Conservation (phyloP, 2,888 invertebrate genomes). For the Sminthurides aquaticus region DNA sequence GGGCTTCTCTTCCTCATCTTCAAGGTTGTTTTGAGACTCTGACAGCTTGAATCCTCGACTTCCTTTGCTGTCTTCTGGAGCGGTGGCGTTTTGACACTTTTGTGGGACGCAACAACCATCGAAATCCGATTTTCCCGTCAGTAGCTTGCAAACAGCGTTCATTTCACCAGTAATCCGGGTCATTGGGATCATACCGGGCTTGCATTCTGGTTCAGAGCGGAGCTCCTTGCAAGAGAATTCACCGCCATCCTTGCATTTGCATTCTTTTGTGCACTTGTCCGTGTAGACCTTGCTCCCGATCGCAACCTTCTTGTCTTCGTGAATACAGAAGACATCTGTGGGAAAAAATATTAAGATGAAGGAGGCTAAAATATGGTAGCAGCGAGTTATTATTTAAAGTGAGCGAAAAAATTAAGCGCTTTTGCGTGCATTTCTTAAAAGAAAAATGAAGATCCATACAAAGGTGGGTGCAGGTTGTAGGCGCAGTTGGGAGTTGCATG, state of each 20-base stretch:
- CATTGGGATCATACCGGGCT: conserved; percentile 32
- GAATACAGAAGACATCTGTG: conserved; percentile 23
- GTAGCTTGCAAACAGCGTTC: conserved; percentile 37
- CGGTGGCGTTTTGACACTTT: conserved; percentile 36
- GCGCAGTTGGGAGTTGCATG: neutral
- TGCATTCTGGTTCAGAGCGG: conserved; percentile 25
- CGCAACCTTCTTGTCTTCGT: conserved; percentile 29
- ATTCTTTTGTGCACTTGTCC: conserved; percentile 32
- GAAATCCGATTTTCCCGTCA: conserved; percentile 36
- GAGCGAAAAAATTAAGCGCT: no score
- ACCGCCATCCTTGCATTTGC: conserved; percentile 37
- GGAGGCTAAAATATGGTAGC: neutral
- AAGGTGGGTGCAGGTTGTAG: neutral
- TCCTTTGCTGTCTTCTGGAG: conserved; percentile 31
- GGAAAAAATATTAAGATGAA: no score
- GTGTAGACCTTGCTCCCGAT: conserved; percentile 33
- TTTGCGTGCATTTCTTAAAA: neutral
- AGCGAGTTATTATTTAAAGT: neutral
- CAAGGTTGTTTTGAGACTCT: conserved; percentile 39
- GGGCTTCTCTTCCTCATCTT: conserved; percentile 27
- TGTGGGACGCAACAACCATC: conserved; percentile 42
- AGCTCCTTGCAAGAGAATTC: conserved; percentile 29
- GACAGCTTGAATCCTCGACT: conserved; percentile 38
- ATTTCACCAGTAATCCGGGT: conserved; percentile 38
- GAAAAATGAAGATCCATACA: no score